These are phyloP conservation scores for Parascotia fuliginaria DNA, from an alignment of 2,888 invertebrate species.

Conservation along the genomic window DNA sequence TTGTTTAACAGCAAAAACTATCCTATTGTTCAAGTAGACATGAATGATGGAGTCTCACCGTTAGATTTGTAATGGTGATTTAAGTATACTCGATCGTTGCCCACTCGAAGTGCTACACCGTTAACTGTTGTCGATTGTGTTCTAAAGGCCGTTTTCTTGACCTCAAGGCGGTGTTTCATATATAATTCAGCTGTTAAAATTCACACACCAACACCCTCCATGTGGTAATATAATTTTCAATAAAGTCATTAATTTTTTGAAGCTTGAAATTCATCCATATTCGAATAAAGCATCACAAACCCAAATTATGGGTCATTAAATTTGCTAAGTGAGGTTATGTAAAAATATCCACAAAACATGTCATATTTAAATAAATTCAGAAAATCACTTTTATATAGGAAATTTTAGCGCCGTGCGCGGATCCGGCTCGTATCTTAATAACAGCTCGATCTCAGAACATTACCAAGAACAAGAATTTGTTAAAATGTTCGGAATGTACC, in stretches of 20 bases:
- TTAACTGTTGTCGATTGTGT: constrained; percentile 35
- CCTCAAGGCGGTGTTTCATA: constrained; percentile 14
- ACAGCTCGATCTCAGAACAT: constrained; percentile 49
- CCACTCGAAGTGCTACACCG: constrained; percentile 33
- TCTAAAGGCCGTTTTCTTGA: constrained; percentile 18
- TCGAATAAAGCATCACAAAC: constrained; percentile 20
- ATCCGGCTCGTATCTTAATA: constrained; percentile 62
- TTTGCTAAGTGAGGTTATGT: constrained; percentile 10
- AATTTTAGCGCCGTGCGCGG: constrained; percentile 27
- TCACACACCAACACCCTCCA: constrained; percentile 6
- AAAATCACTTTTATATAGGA: constrained; percentile 25
- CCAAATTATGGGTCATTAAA: constrained; percentile 21
- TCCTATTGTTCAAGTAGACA: constrained; percentile 45
- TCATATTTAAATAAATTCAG: constrained; percentile 22
- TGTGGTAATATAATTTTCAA: constrained; percentile 3
- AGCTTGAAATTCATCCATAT: constrained; percentile 10
- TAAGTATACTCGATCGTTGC: constrained; percentile 38
- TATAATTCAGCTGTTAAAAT: constrained; percentile 8
- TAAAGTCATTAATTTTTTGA: constrained; percentile 9
- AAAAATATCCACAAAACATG: constrained; percentile 23
- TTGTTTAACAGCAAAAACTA: constrained; percentile 26
- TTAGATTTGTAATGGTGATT: constrained; percentile 41
- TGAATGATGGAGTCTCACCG: constrained; percentile 42
- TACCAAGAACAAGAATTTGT: constrained; percentile 65
- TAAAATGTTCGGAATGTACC: constrained; percentile 71